These are phyloP conservation scores for Microctenopoma stevenorrisi DNA, from an alignment of 2,797 vertebrate species.

Conservation along the genomic window DNA sequence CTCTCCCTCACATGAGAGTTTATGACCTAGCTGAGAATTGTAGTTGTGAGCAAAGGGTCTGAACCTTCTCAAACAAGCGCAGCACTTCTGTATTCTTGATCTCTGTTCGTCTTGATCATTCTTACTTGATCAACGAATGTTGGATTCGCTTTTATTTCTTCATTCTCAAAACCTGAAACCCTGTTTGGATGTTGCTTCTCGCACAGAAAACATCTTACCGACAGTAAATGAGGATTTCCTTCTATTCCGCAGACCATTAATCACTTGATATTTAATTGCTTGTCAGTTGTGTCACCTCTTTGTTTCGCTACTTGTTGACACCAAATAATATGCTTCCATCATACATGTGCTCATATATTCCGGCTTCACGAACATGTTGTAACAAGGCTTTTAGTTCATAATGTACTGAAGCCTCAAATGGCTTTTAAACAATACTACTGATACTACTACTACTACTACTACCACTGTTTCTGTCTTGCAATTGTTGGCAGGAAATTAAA, in stretches of 20 bases:
- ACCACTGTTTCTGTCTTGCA: not conserved
- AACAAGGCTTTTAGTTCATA: not conserved
- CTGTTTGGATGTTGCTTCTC: not conserved
- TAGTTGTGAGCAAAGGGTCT: not conserved
- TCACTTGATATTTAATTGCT: constrained; percentile 7
- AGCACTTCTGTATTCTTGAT: not conserved
- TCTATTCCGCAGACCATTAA: constrained; percentile 21
- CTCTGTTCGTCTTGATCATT: not conserved
- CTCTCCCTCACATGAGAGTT: constrained; percentile 33
- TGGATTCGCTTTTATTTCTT: not conserved
- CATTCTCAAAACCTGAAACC: not conserved
- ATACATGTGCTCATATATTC: not conserved
- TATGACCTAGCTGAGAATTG: constrained; percentile 9
- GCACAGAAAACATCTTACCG: not conserved
- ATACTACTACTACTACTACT: too few species aligned
- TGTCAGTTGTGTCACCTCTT: constrained; percentile 4
- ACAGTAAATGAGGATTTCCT: constrained; percentile 35
- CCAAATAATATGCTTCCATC: not conserved
- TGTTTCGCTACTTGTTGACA: constrained; percentile 3
- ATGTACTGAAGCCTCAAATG: not conserved
- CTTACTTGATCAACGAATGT: not conserved
- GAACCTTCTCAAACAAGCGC: not conserved
- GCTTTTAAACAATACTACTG: not conserved
- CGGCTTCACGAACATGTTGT: not conserved
- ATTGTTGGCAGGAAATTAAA: not conserved